Evolutionary conservation across 2,888 invertebrate species (phyloP).

Genomic region (Ommatoiulus sabulosus): DNA sequence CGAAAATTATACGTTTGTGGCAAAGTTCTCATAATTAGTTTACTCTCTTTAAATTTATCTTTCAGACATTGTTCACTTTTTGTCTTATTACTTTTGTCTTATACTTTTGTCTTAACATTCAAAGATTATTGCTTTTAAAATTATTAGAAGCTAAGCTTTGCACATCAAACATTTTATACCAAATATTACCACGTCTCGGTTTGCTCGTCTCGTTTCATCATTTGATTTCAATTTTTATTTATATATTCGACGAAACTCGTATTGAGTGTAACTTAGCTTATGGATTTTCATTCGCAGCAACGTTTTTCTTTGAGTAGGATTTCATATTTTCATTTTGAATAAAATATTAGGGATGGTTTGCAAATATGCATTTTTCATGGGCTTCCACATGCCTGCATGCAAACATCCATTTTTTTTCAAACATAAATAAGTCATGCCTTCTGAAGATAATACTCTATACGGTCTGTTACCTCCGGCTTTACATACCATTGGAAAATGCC

Average conservation of each 20-base stretch:
- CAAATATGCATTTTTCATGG: conserved; percentile 19
- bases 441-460: background rate
- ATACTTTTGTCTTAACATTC: too few species aligned
- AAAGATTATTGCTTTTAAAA: too few species aligned
- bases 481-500: background rate
- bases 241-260: background rate
- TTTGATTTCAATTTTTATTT: background rate
- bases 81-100: too few species aligned
- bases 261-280: background rate
- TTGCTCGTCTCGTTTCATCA: background rate
- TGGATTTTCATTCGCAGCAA: background rate
- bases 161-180: too few species aligned
- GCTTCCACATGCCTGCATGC: background rate
- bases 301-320: background rate
- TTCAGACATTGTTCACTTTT: too few species aligned
- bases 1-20: too few species aligned
- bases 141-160: too few species aligned
- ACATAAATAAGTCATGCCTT: background rate
- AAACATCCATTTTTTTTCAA: background rate
- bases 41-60: too few species aligned
- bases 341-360: conserved; percentile 3
- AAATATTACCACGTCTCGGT: too few species aligned
- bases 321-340: conserved; percentile 13
- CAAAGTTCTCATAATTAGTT: too few species aligned
- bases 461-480: background rate